These are phyloP conservation scores for Athalia rosae DNA, from an alignment of 2,888 invertebrate species.

Conservation along the genomic window DNA sequence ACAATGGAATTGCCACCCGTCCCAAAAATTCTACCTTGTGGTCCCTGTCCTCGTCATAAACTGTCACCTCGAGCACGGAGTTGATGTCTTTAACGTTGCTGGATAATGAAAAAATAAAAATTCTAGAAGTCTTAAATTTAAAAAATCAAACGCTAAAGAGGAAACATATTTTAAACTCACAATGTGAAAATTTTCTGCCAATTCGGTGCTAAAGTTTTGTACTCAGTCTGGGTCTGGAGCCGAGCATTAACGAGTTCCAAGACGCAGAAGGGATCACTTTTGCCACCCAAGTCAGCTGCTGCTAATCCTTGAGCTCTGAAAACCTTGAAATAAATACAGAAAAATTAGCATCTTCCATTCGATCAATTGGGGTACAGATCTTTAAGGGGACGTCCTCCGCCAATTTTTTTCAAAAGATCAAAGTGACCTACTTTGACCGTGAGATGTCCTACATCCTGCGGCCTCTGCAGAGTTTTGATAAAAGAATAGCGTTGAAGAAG, in stretches of 20 bases:
- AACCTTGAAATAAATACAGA: constrained; percentile 58
- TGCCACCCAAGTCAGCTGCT: constrained; percentile 96
- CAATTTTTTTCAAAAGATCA: neutral
- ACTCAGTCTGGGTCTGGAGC: constrained; percentile 98
- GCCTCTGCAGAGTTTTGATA: constrained; percentile 79
- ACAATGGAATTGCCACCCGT: constrained; percentile 90
- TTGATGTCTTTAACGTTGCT: constrained; percentile 97
- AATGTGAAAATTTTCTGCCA: constrained; percentile 99
- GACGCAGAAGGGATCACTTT: constrained; percentile 99
- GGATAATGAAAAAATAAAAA: constrained; percentile 46
- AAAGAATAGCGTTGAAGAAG: constrained; percentile 65
- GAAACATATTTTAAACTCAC: constrained; percentile 77
- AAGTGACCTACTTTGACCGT: constrained; percentile 92
- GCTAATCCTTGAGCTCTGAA: constrained; percentile 86
- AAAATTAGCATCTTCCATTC: neutral
- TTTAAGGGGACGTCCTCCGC: constrained; percentile 8
- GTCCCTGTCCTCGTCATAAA: constrained; percentile 98
- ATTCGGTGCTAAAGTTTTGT: constrained; percentile 95
- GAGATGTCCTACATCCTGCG: constrained; percentile 93
- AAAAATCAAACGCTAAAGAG: neutral
- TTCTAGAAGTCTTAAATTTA: neutral
- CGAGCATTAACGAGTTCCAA: constrained; percentile 95
- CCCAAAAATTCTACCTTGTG: constrained; percentile 99
- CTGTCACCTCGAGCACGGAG: constrained; percentile 94
- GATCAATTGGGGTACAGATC: neutral